Evolutionary conservation across 2,888 invertebrate species (phyloP), one percentile per base, ranked within the genome.

Genomic region (Mycalesis mineus): DNA sequence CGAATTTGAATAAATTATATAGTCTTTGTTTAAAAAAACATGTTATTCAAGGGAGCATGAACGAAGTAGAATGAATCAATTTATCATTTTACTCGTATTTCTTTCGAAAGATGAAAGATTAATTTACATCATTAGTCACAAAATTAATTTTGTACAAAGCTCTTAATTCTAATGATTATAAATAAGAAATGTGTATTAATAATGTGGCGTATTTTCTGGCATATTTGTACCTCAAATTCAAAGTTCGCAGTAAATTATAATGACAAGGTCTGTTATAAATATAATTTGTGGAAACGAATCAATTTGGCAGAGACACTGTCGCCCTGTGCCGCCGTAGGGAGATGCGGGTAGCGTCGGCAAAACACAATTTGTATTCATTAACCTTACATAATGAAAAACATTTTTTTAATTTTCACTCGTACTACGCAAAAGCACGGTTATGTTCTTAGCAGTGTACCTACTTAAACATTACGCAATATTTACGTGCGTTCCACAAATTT

Each of bases 241-340:
- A 8, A 14, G 8, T 40, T 7, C 31, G 41, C 37, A 7, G 36
- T 42, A 44, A 53, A 53, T 53, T 36, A 42, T 36, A 42, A 42
- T 33, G 31, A 44, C 52, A 44, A 53, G 44, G 36, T 53, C 44
- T 17, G 52, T 31, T 37, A 37, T 44, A 44, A 53, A 53, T 53
- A 53, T 44, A 53, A 53, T 53, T 53, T 53, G 53, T 36, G 44
- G 53, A 44, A 44, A 44, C 36, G 44, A 37, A 53, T 53, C 53
- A 53, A 53, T 53, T 53, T 53, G 53, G 53, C 53, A 53, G n/a
- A 42, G 8, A 17, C 42, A 13, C 52, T 13, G 52, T 50, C 9
- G 28, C 39, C 14, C 13, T 40, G 50, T 14, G 28, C 15, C 22
- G 1, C 37, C 40, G 14, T 29, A 14, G 31, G 13, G 31, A 37